Conservation (phyloP, 2,797 vertebrate genomes). For the Xenopus petersii region DNA sequence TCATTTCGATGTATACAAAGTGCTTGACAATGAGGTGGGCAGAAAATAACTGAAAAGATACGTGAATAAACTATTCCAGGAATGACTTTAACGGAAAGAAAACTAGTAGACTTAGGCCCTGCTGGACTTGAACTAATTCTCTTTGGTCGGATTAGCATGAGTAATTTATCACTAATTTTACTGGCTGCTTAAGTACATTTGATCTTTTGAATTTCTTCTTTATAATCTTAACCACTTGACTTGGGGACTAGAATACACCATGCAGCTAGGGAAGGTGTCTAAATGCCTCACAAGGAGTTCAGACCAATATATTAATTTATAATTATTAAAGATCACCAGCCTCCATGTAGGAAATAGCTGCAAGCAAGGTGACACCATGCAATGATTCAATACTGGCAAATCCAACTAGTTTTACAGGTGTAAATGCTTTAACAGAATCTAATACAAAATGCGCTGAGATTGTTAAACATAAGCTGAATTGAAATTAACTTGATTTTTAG, state of each 20-base stretch:
- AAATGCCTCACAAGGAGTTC: no score
- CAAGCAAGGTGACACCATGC: background rate
- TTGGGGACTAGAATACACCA: conserved; percentile 11
- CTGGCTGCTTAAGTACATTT: conserved; percentile 33
- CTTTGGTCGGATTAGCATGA: conserved; percentile 48
- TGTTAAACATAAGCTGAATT: no score
- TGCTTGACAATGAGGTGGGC: conserved; percentile 47
- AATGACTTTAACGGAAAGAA: conserved; percentile 40
- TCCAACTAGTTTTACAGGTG: no score
- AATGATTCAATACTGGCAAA: background rate
- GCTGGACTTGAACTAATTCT: conserved; percentile 35
- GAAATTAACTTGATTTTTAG: no score
- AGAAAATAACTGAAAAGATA: conserved; percentile 31
- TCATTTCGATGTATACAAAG: conserved; percentile 34
- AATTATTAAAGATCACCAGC: background rate
- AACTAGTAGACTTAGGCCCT: conserved; percentile 32
- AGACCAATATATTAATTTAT: background rate
- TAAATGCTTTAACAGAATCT: no score
- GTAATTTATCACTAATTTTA: conserved; percentile 46
- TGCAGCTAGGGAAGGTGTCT: background rate
- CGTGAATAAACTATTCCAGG: conserved; percentile 46
- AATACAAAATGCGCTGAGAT: no score
- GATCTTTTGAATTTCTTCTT: conserved; percentile 10
- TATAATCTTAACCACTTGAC: conserved; percentile 23
- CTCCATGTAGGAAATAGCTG: background rate